Conservation (phyloP, 2,113 vertebrate genomes). For the Rhagologus leucostigma region DNA sequence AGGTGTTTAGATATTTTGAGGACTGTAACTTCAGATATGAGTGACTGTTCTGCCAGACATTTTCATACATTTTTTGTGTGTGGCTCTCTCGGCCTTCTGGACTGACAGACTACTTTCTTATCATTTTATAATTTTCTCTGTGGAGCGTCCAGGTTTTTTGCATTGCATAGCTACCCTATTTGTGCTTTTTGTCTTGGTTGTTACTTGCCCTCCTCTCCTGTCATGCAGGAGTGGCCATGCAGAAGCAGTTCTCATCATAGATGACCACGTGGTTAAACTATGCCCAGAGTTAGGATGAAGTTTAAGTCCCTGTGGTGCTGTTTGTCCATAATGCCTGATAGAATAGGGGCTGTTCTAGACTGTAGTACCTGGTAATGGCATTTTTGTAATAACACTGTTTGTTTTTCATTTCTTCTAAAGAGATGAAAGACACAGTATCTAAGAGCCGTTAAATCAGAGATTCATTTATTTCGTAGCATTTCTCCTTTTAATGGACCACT, state of each 20-base stretch:
- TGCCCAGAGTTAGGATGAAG: not conserved
- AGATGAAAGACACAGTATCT: not conserved
- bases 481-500: not conserved
- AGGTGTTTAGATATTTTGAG: not conserved
- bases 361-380: not conserved
- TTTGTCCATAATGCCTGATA: not conserved
- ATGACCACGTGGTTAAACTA: not conserved
- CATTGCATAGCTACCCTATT: not conserved
- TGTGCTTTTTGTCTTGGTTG: not conserved
- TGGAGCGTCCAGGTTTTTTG: not conserved
- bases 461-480: not conserved
- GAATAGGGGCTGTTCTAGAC: not conserved
- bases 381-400: not conserved
- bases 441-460: not conserved
- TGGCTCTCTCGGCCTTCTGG: not conserved
- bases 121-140: not conserved
- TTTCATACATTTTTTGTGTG: not conserved
- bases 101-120: not conserved
- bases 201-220: not conserved
- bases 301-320: not conserved
- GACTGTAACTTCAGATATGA: not conserved
- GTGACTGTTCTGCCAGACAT: not conserved
- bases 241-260: not conserved
- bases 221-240: not conserved
- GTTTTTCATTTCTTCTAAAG: not conserved